Conservation (phyloP, 30 jellyfish, hydroid and myxozoan species). For the Nemopilema nomurai region DNA sequence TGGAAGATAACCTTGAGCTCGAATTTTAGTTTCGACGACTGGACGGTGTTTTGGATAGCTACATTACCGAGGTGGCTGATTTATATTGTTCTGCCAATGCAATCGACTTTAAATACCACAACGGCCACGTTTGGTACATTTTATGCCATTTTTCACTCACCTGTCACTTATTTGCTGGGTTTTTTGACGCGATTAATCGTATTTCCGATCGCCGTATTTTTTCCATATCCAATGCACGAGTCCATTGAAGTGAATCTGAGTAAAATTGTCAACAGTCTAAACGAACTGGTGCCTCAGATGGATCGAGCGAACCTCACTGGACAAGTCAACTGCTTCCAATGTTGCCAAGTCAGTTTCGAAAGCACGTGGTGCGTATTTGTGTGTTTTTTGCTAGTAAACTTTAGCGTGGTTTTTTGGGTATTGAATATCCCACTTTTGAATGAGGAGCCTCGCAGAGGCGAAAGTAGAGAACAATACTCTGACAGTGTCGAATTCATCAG, state of each 20-base stretch:
- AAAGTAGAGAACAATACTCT: constrained; percentile 40
- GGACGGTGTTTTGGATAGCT: neutral
- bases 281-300: neutral
- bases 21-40: neutral
- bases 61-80: constrained; percentile 13
- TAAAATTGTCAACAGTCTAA: neutral
- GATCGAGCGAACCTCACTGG: neutral
- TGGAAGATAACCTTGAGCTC: neutral
- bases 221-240: constrained; percentile 38
- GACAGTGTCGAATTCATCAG: constrained; percentile 51
- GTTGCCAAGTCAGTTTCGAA: constrained; percentile 25
- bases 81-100: constrained; percentile 22
- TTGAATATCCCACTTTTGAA: neutral
- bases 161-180: constrained; percentile 13
- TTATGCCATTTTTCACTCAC: constrained; percentile 32
- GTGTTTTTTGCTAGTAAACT: constrained; percentile 12
- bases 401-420: constrained; percentile 31
- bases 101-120: constrained; percentile 11
- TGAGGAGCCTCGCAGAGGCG: constrained; percentile 20
- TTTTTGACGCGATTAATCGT: neutral
- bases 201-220: constrained; percentile 27
- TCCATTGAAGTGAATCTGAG: constrained; percentile 7
- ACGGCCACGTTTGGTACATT: constrained; percentile 9
- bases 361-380: constrained; percentile 23
- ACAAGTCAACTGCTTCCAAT: constrained; percentile 1